Base-by-base conservation (phyloP, 2,797 vertebrate genomes). In the Perdix hodgsoniae region DNA sequence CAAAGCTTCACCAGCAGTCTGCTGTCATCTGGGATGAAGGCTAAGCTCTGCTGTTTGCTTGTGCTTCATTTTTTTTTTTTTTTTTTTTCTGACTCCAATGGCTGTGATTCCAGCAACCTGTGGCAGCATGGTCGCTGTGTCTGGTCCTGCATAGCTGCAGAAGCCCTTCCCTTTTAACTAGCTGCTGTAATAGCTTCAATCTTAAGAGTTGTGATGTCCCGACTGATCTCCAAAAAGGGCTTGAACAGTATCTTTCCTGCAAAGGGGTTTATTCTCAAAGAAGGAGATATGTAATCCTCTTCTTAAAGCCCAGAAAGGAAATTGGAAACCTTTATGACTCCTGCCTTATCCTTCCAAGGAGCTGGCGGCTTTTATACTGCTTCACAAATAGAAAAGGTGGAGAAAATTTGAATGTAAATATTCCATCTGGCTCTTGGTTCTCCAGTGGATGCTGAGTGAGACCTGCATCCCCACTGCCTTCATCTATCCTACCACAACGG, bases 221-320 rank as follows among this genome's bases (percentile, higher is more conserved):
- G 61, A 54, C 71, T 85, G 95, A 95, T 90, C 83, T 91, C 91
- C 91, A 86, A 84, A 90, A 83, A 89, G 69, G 72, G 75, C 69
- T 96, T 95, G 91, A 85, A 45, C 77, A 91, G 86, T 89, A 85
- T 95, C 92, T 95, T 89, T 67, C 24, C 72, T 93, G 84, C 57
- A 93, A 93, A 96, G 94, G 91, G 86, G 81, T 94, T 94, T 96
- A 93, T 83, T 93, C 44, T 86, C 76, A 69, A 85, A 91, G 72
- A 59, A 94, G 57, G 29, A 93, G 79, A 86, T 65, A 47, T 1
- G 29, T 96, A 96, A 94, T 93, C 94, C 75, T 96, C 93, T 95
- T 95, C 91, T 18, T 86, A 70, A 90, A 85, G 83, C 35, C 21
- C 71, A 83, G 54, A 82, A 83, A 88, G 44, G 56, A 71, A 86